Conservation (phyloP, 2,797 vertebrate species). For the Sphaeramia orbicularis region DNA sequence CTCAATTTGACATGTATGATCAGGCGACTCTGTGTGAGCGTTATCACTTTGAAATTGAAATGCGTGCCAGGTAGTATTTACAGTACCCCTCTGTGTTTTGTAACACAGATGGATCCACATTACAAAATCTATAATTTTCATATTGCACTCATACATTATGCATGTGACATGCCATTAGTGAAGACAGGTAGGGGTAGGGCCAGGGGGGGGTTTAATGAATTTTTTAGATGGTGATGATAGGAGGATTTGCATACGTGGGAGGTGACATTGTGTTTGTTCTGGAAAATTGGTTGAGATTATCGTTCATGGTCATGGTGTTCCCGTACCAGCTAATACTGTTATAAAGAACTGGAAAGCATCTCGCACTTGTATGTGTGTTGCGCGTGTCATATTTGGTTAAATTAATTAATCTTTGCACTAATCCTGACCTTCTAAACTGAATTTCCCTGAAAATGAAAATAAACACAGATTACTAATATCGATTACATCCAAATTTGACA, state of each 20-base stretch:
- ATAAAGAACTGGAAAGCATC: slow-evolving; percentile 39
- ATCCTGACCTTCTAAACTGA: slow-evolving; percentile 57
- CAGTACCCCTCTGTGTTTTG: slow-evolving; percentile 49
- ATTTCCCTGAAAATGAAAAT: slow-evolving; percentile 52
- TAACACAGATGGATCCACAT: slow-evolving; percentile 59
- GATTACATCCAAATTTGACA: slow-evolving; percentile 41
- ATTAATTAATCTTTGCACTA: slow-evolving; percentile 59
- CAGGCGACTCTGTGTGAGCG: slow-evolving; percentile 62
- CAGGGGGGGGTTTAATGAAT: slow-evolving; percentile 62
- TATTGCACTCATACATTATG: slow-evolving; percentile 73
- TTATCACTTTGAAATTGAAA: slow-evolving; percentile 70
- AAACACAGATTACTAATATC: slow-evolving; percentile 22
- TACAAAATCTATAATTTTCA: slow-evolving; percentile 62
- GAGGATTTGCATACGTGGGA: slow-evolving; percentile 66
- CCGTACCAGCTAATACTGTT: slow-evolving; percentile 54
- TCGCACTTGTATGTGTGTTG: slow-evolving; percentile 15
- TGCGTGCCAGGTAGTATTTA: slow-evolving; percentile 58
- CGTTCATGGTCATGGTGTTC: slow-evolving; percentile 53
- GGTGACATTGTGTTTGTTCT: slow-evolving; percentile 75
- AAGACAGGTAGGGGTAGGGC: slow-evolving; percentile 54
- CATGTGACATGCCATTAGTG: slow-evolving; percentile 69
- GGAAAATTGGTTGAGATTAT: slow-evolving; percentile 73
- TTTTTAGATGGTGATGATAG: slow-evolving; percentile 72
- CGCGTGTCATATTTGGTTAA: slow-evolving; percentile 44
- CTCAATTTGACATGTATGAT: slow-evolving; percentile 74